Evolutionary conservation across 2,888 invertebrate genomes (phyloP), one percentile per base, ranked within the genome.

Genomic region (Philhelius pedissequus): DNA sequence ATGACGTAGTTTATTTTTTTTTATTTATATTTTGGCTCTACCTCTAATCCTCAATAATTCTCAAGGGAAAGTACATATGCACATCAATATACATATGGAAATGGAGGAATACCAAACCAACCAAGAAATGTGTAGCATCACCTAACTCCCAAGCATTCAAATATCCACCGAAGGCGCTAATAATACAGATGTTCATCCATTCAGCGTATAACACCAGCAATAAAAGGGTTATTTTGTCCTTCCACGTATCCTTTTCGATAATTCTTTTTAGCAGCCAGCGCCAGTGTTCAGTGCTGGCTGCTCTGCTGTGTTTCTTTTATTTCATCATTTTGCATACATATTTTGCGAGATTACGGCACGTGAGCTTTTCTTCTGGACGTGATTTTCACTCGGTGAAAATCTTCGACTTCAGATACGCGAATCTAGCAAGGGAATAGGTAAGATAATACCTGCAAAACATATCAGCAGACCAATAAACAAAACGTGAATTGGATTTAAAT

Each of bases 401-500:
- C 4, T 43, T 8, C 20, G 38, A 43, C 27, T 25, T 25, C 43
- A 11, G n/a, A n/a, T n/a, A n/a, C n/a, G n/a, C 13, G 56, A 15
- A 1, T 13, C n/a, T 13, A 13, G 2, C 8, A 69, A 79, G 52
- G 56, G 56, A 60, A 56, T 66, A 38, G n/a, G 45, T 60, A 25
- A 3, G 4, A 56, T 79, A 64, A 75, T 80, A 43, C n/a, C n/a
- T n/a, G n/a, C 84, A 60, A 71, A 66, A 62, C 84, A 80, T 80
- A 84, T 84, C 84, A 68, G 70, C 80, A 84, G 84, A 84, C 84
- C 84, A 84, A 84, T 84, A 84, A 84, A 84, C 80, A 70, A 84
- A 76, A 84, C 84, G 84, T 84, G 84, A 60, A 84, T 84, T 84
- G 80, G 84, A 84, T 84, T 84, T 80, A 76, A 84, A 84, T 80